These are phyloP conservation scores for Gymnogyps californianus DNA, from an alignment of 2,113 vertebrate genomes.

Conservation along the genomic window DNA sequence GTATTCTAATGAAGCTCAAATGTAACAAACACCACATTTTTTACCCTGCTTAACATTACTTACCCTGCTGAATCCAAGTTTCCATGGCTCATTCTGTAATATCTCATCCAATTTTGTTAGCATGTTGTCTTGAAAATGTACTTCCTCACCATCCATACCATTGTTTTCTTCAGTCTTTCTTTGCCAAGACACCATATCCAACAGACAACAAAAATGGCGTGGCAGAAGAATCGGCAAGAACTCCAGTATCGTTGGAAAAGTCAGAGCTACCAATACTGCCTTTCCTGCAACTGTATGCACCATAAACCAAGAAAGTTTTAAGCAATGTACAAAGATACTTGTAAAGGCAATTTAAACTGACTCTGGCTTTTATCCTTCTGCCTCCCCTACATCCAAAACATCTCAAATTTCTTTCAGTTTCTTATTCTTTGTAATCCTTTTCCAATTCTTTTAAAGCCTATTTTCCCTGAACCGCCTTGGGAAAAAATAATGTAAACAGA, in stretches of 20 bases:
- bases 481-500: background rate
- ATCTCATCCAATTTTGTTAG: slow-evolving; percentile 56
- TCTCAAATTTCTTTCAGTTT: background rate
- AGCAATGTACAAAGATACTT: background rate
- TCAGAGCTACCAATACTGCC: slow-evolving; percentile 47
- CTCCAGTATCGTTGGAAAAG: slow-evolving; percentile 68
- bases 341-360: background rate
- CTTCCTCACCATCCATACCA: background rate
- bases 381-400: background rate
- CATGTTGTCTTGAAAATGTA: background rate
- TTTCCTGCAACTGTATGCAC: slow-evolving; percentile 55
- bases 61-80: slow-evolving; percentile 76
- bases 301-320: background rate
- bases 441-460: background rate
- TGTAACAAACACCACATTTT: background rate
- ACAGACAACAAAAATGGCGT: slow-evolving; percentile 56
- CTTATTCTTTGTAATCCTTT: background rate
- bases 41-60: slow-evolving; percentile 49
- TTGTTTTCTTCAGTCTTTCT: background rate
- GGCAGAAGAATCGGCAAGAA: slow-evolving; percentile 75
- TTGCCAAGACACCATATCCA: background rate
- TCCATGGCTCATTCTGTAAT: slow-evolving; percentile 70
- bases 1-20: background rate
- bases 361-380: background rate
- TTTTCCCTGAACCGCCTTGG: background rate